phyloP scores from a whole-genome alignment of 2,888 invertebrate genomes.

The Pammene fasciana region DNA sequence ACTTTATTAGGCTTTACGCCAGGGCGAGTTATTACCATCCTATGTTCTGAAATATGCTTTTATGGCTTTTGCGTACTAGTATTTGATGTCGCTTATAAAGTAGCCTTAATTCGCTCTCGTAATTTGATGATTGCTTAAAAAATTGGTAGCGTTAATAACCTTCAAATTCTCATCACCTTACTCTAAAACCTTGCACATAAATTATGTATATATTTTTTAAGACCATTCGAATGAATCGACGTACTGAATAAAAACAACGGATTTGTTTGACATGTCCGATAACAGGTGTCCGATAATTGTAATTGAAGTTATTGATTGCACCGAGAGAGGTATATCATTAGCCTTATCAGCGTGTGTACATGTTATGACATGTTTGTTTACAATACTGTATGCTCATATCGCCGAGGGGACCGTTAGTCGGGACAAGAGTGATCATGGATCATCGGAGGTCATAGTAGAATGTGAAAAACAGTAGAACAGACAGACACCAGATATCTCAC shows the following conservation, averaged over 20 bases:
- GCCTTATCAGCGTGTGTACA: conserved; percentile 74
- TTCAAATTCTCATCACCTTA: too few relatives aligned
- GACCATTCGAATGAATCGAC: conserved; percentile 10
- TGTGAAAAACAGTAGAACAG: conserved; percentile 22
- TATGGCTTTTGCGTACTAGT: neutral
- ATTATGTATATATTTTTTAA: neutral
- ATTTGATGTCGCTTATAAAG: neutral
- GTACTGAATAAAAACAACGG: conserved; percentile 23
- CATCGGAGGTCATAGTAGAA: conserved; percentile 47
- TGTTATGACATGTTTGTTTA: conserved; percentile 72
- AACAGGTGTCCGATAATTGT: conserved; percentile 68
- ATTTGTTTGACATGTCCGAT: conserved; percentile 47
- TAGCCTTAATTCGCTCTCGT: neutral
- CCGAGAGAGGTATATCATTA: conserved; percentile 70
- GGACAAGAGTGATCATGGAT: conserved; percentile 76
- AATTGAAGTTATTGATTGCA: conserved; percentile 75
- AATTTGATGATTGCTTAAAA: neutral
- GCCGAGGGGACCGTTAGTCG: conserved; percentile 67
- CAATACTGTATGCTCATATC: conserved; percentile 79
- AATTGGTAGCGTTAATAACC: neutral
- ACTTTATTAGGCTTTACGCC: neutral
- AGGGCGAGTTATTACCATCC: neutral
- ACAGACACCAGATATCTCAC: too few relatives aligned
- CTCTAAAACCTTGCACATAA: neutral
- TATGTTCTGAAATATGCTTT: neutral